Percentiles rank a stretch among this genome's conserved stretches.
These are phyloP conservation scores for Hemiprocne comata DNA, from an alignment of 2,113 vertebrate species.

Conservation along the genomic window DNA sequence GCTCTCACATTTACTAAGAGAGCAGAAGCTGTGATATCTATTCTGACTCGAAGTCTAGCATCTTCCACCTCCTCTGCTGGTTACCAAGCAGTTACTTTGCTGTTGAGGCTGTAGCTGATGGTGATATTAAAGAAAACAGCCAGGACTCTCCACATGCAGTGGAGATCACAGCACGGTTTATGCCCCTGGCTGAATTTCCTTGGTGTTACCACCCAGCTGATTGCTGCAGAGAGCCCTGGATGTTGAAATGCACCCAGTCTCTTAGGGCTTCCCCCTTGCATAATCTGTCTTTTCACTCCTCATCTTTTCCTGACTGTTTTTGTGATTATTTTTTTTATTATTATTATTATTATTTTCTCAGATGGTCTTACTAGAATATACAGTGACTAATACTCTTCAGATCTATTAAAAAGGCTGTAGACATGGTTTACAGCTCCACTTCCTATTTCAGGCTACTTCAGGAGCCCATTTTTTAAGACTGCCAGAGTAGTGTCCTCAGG, in stretches of 20 bases:
- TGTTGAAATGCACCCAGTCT: background rate
- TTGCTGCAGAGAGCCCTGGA: background rate
- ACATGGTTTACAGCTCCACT: background rate
- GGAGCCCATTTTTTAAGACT: background rate
- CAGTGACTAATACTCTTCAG: background rate
- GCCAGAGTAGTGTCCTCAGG: background rate
- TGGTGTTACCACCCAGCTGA: background rate
- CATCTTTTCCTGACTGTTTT: background rate
- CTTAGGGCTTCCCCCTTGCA: background rate
- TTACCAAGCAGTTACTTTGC: background rate
- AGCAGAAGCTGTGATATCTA: constrained; percentile 5
- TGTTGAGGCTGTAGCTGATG: background rate
- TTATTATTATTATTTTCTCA: background rate
- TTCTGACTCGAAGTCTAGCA: background rate
- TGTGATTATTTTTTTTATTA: background rate
- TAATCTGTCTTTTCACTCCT: background rate
- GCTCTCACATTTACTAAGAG: background rate
- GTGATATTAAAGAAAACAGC: background rate
- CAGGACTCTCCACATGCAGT: background rate
- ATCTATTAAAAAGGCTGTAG: background rate
- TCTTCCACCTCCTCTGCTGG: background rate
- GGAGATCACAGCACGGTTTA: background rate
- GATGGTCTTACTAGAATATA: background rate
- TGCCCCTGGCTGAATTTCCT: background rate
- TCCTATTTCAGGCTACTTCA: background rate